Base-by-base conservation (phyloP, 2,888 invertebrate species). In the Lasioglossum villosulum region DNA sequence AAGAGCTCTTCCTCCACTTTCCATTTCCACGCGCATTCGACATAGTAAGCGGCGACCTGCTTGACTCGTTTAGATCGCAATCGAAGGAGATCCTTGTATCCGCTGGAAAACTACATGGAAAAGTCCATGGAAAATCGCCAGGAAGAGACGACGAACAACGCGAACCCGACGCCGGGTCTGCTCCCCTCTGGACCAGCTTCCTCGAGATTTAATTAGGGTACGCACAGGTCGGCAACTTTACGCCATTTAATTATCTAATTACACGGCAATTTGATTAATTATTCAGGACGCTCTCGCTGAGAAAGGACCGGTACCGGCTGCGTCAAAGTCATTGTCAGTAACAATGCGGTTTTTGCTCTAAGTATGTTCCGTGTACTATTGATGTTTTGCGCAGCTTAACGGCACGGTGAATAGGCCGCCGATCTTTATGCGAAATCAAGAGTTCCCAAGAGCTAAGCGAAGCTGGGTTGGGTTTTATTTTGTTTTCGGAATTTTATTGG, bases 1-100 rank as follows among this genome's bases (percentile, higher is more conserved):
- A 92, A 92, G 88, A 72, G 80, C 56, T 86, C 91, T 93, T 93
- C 92, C 92, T 88, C 88, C 88, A 93, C 94, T 94, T 94, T 94
- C 93, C 92, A 93, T 93, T 93, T 94, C 90, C 88, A 92, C 88
- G 87, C 87, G 86, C 88, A 90, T 91, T 91, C 91, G 90, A 91
- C 90, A 90, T 88, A 89, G 88, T 90, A 89, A 89, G 88, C 82
- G 6, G 78, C 88, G 79, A 78, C 81, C 79, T 66, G 79, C 66
- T 84, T 70, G 80, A 81, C 86, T 81, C 81, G 78, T 87, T 88
- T 85, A 83, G 75, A 42, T 88, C 73, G 82, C 90, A 91, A 92
- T 92, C 92, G 90, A 87, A 81, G 4, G 81, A 88, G 91, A 89
- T 88, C 74, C 83, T 45, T 71, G 79, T 78, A 93, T 93, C 90